Conservation (phyloP, 2,797 vertebrate genomes). For the Acanthurus tractus region DNA sequence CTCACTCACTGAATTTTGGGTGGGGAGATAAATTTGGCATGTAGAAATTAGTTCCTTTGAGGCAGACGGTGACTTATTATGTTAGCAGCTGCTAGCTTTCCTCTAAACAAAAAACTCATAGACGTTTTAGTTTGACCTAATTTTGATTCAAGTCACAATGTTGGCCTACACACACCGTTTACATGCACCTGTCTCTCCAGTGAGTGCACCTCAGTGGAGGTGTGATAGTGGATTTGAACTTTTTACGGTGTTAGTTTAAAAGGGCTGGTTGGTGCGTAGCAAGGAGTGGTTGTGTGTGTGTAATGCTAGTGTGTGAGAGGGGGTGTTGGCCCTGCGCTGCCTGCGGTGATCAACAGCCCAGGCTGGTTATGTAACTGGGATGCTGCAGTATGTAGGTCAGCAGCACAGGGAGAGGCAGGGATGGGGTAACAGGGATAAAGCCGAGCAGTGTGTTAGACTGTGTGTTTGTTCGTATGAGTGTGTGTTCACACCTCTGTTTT, state of each 20-base stretch:
- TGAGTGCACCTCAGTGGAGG: background rate
- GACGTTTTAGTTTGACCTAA: constrained; percentile 40
- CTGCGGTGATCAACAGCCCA: constrained; percentile 72
- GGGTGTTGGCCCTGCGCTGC: constrained; percentile 59
- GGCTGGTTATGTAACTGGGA: constrained; percentile 81
- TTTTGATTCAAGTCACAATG: constrained; percentile 11
- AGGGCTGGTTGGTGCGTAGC: constrained; percentile 11
- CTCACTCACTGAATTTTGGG: background rate
- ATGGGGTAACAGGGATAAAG: constrained; percentile 58
- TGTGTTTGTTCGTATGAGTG: background rate
- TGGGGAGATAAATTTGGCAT: background rate
- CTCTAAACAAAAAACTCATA: background rate
- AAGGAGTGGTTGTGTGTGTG: background rate
- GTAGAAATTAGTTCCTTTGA: background rate
- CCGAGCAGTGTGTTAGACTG: constrained; percentile 28
- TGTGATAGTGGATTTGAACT: background rate
- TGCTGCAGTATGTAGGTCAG: constrained; percentile 84
- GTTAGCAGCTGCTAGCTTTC: background rate
- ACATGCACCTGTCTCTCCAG: background rate
- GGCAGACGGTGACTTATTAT: background rate
- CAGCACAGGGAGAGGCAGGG: constrained; percentile 72
- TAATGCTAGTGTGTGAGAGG: background rate
- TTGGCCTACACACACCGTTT: background rate
- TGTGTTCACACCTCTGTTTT: constrained; percentile 18
- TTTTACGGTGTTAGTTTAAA: background rate